Evolutionary conservation across 2,888 invertebrate species (phyloP).

Genomic region (Polydrusus pterygomalis): DNA sequence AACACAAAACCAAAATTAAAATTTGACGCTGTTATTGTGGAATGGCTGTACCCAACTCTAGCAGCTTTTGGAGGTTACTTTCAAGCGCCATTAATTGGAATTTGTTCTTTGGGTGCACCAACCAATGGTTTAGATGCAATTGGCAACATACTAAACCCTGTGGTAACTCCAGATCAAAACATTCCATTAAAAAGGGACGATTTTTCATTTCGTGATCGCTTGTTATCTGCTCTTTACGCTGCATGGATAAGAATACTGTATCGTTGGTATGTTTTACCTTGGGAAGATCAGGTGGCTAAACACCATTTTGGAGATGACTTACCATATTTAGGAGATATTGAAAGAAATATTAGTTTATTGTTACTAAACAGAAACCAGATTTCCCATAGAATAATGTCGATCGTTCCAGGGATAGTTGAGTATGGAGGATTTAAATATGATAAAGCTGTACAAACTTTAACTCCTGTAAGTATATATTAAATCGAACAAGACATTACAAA

Average conservation of each 20-base stretch:
- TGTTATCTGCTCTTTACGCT: conserved; percentile 51
- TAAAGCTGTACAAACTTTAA: conserved; percentile 31
- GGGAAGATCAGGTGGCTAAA: conserved; percentile 47
- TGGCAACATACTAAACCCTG: conserved; percentile 63
- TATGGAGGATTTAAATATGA: conserved; percentile 55
- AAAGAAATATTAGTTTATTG: conserved; percentile 56
- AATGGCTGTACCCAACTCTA: conserved; percentile 60
- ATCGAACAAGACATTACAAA: neutral
- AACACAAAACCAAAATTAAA: conserved; percentile 56
- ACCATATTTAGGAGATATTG: conserved; percentile 57
- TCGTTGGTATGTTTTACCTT: conserved; percentile 51
- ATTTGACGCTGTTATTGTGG: conserved; percentile 64
- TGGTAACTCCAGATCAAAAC: conserved; percentile 60
- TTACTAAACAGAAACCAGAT: conserved; percentile 56
- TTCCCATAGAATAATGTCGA: conserved; percentile 53
- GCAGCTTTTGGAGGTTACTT: conserved; percentile 59
- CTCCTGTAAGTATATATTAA: conserved; percentile 16
- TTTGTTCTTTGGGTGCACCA: conserved; percentile 58
- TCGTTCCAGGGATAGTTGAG: conserved; percentile 57
- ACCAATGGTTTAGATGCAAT: conserved; percentile 57
- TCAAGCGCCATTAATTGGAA: conserved; percentile 46
- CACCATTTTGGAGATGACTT: conserved; percentile 62
- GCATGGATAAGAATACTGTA: conserved; percentile 53
- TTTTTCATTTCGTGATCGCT: conserved; percentile 48
- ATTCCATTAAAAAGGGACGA: conserved; percentile 35